Conservation (phyloP, 1,140 invertebrate genomes). For the Zaprionus camerounensis region DNA sequence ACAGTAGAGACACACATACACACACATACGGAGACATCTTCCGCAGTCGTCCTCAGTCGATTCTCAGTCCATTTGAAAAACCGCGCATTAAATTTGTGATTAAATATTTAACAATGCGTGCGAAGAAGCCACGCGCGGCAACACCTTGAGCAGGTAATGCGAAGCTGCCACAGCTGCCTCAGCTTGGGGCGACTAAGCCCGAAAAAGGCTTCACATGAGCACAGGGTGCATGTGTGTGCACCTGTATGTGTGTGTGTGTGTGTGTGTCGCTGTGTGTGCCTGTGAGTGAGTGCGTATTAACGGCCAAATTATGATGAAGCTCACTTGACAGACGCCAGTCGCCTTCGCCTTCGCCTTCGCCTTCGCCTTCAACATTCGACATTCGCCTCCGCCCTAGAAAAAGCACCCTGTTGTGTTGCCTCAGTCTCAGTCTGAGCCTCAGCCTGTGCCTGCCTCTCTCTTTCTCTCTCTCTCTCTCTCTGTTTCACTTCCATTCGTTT, state of each 20-base stretch:
- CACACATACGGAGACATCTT: neutral
- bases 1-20: conserved; percentile 8
- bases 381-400: neutral
- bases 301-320: conserved; percentile 77
- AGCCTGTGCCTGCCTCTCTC: conserved; percentile 43
- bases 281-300: conserved; percentile 55
- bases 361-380: neutral
- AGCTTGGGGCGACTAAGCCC: conserved; percentile 31
- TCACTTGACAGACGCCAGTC: conserved; percentile 58
- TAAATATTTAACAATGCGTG: conserved; percentile 76
- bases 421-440: conserved; percentile 7
- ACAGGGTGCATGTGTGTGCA: neutral
- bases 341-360: neutral
- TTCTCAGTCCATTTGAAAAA: conserved; percentile 17
- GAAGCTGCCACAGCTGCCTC: conserved; percentile 35
- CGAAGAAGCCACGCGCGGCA: conserved; percentile 26
- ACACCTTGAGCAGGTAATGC: conserved; percentile 44
- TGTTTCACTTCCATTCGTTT: neutral
- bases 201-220: conserved; percentile 37
- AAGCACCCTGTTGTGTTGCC: neutral
- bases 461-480: neutral
- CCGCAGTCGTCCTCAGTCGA: conserved; percentile 16
- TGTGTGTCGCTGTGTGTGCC: neutral
- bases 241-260: neutral
- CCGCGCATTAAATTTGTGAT: conserved; percentile 53